Conservation (phyloP, 2,113 vertebrate species). For the Hiodon tergisus region DNA sequence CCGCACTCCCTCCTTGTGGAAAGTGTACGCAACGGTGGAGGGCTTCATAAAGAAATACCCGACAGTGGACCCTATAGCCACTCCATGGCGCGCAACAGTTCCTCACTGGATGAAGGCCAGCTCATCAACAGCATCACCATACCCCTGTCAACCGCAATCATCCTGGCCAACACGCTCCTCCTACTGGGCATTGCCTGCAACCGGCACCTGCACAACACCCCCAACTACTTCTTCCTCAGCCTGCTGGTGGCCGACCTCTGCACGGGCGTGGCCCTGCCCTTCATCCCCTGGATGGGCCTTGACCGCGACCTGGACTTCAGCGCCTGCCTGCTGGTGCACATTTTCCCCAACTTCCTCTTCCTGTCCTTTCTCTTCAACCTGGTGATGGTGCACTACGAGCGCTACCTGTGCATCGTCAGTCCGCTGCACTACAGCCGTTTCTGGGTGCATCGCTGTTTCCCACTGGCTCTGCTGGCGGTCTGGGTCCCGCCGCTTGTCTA, state of each 20-base stretch:
- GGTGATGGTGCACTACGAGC: conserved; percentile 78
- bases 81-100: conserved; percentile 40
- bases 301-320: conserved; percentile 53
- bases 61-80: neutral
- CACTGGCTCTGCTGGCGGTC: conserved; percentile 57
- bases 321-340: conserved; percentile 64
- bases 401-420: conserved; percentile 69
- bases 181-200: conserved; percentile 72
- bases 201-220: conserved; percentile 70
- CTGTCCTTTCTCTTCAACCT: conserved; percentile 80
- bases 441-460: conserved; percentile 69
- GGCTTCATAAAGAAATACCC: neutral
- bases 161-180: conserved; percentile 76
- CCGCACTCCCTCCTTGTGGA: no score
- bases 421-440: conserved; percentile 63
- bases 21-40: neutral
- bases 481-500: conserved; percentile 74
- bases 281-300: conserved; percentile 63
- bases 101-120: conserved; percentile 29
- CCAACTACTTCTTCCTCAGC: conserved; percentile 83
- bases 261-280: conserved; percentile 70
- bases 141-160: conserved; percentile 70
- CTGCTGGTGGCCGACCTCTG: conserved; percentile 73
- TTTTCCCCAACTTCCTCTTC: conserved; percentile 80
- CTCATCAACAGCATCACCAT: conserved; percentile 59